Base-by-base conservation (phyloP, 2,113 vertebrate species). In the Rhegmatorhina hoffmannsi region DNA sequence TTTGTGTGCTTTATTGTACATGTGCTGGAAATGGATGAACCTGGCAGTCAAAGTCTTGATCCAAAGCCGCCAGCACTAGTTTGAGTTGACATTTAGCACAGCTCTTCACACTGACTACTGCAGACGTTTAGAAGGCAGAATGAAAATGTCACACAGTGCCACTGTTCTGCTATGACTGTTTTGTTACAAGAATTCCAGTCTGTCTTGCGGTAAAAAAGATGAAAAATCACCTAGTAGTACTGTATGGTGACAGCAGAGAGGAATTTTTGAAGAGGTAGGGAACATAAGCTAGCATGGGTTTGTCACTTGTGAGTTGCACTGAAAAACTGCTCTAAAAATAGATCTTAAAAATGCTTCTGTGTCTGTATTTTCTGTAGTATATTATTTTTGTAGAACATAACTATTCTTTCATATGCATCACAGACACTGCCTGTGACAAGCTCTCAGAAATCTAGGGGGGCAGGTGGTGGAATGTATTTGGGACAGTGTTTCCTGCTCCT, bases 241-340 rank as follows among this genome's bases (percentile, higher is more conserved):
- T 55, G 55, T 29, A 4, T 23, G 58, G 21, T 81, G 73, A n/a
- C 47, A 74, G 64, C 59, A 75, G n/a, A 10, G 63, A 83, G 67
- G 26, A 26, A 34, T 60, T 36, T 64, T 52, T 60, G 6, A 14
- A 38, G n/a, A 70, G 72, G 52, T 34, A 15, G 11, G 60, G 75
- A 86, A 43, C 31, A 53, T 0, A 34, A 85, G 25, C 17, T 23
- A 47, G n/a, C 13, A 12, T 0, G 2, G 7, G 9, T n/a, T 43
- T 84, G 31, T 56, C 4, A 1, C 49, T 58, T 69, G 17, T 17
- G 24, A 63, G 10, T 36, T 0, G 0, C 26, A 10, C 24, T 47
- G 66, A 72, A 70, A 36, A 84, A 33, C 68, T 82, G 40, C 40
- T 34, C 23, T 73, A 44, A 68, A 87, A 87, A 33, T 29, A 66